These are phyloP conservation scores for Melospiza melodia DNA, from an alignment of 2,113 vertebrate species.

Conservation along the genomic window DNA sequence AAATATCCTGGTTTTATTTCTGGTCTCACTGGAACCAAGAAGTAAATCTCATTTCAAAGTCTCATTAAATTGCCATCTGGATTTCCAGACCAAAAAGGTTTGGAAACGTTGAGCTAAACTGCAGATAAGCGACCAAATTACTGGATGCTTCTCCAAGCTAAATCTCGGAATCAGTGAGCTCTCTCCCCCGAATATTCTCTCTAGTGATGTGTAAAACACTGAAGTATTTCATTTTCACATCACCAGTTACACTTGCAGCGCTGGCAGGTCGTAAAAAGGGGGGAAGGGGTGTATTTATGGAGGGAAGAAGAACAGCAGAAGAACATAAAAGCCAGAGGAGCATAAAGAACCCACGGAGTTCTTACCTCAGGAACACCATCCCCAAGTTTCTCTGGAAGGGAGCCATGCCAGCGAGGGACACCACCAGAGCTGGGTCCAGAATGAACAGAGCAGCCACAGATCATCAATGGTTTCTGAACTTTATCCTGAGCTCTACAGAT, in stretches of 20 bases:
- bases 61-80: slow-evolving; percentile 66
- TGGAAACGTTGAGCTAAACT: slow-evolving; percentile 32
- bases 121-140: slow-evolving; percentile 49
- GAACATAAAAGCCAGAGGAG: slow-evolving; percentile 50
- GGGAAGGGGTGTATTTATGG: slow-evolving; percentile 3
- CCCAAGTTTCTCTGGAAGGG: not conserved
- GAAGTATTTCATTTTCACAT: slow-evolving; percentile 44
- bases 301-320: not conserved
- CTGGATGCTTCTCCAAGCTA: slow-evolving; percentile 23
- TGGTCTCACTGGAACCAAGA: slow-evolving; percentile 18
- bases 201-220: slow-evolving; percentile 36
- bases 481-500: not conserved
- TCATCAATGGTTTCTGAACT: not conserved
- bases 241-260: not conserved
- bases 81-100: slow-evolving; percentile 51
- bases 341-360: not conserved
- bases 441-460: not conserved
- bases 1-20: slow-evolving; percentile 12
- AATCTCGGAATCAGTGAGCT: not conserved
- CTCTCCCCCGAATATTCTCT: slow-evolving; percentile 8
- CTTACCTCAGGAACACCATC: not conserved
- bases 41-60: slow-evolving; percentile 52
- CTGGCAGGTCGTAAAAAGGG: not conserved
- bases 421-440: not conserved
- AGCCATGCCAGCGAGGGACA: not conserved